A percentile compares a stretch with the other conserved stretches of the same genome.
These are phyloP conservation scores for Hippoglossus hippoglossus DNA, from an alignment of 2,797 vertebrate genomes.

Conservation along the genomic window DNA sequence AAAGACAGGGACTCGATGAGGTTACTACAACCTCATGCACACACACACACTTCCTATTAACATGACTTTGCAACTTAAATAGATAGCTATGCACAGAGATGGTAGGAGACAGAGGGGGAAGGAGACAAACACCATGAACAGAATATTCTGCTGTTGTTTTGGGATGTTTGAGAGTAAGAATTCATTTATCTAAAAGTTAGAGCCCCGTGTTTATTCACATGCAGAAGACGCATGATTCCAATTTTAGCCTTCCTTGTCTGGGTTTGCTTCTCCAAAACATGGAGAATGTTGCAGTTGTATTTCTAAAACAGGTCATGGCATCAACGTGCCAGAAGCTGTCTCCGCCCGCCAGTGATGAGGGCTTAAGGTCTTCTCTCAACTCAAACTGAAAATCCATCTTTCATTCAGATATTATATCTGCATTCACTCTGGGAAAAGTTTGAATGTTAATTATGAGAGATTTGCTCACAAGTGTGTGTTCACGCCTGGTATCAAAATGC, in stretches of 20 bases:
- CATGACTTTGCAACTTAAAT: conserved; percentile 41
- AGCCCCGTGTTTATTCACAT: conserved; percentile 17
- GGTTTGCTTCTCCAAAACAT: conserved; percentile 20
- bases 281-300: background rate
- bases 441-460: too few relatives aligned
- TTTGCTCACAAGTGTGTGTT: too few relatives aligned
- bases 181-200: conserved; percentile 31
- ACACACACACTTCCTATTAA: conserved; percentile 24
- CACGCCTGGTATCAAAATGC: too few relatives aligned
- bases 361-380: background rate
- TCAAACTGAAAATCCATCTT: background rate
- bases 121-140: conserved; percentile 15
- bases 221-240: conserved; percentile 33
- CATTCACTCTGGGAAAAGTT: too few relatives aligned
- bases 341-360: background rate
- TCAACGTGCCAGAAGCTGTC: conserved; percentile 1
- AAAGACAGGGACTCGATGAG: conserved; percentile 61
- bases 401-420: background rate
- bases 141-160: conserved; percentile 12
- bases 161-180: conserved; percentile 2
- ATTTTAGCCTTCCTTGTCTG: conserved; percentile 22
- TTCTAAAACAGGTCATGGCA: conserved; percentile 29
- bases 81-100: conserved; percentile 14
- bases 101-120: background rate
- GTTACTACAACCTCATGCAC: conserved; percentile 32